phyloP scores from a whole-genome alignment of 1,140 invertebrate species.

The Drosophila tani region DNA sequence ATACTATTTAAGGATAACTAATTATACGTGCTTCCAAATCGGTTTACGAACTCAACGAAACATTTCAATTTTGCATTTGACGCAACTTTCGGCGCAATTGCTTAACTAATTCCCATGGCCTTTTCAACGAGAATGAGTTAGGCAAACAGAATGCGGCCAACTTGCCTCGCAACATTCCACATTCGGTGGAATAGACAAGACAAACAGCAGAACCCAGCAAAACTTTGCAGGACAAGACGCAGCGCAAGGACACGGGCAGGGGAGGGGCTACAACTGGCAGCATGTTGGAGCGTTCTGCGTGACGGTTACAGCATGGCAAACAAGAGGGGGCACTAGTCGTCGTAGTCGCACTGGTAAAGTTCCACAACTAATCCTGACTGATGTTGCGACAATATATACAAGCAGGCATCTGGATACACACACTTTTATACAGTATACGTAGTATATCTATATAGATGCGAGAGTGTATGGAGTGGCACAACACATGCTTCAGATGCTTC shows the following conservation, averaged over 20 bases:
- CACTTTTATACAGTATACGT: slow-evolving; percentile 40
- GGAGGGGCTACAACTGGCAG: slow-evolving; percentile 58
- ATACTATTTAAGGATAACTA: background rate
- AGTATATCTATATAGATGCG: slow-evolving; percentile 20
- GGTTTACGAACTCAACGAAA: slow-evolving; percentile 2
- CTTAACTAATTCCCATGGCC: slow-evolving; percentile 64
- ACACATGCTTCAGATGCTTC: slow-evolving; percentile 75
- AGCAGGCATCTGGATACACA: slow-evolving; percentile 53
- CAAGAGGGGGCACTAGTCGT: slow-evolving; percentile 61
- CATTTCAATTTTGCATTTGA: slow-evolving; percentile 43
- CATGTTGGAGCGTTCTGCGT: slow-evolving; percentile 75
- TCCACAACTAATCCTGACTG: slow-evolving; percentile 81
- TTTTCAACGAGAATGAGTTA: slow-evolving; percentile 55
- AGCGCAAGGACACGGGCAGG: slow-evolving; percentile 71
- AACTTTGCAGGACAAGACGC: slow-evolving; percentile 77
- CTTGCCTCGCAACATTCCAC: slow-evolving; percentile 51
- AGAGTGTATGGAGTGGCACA: slow-evolving; percentile 53
- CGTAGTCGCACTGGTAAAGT: slow-evolving; percentile 67
- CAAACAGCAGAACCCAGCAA: slow-evolving; percentile 60
- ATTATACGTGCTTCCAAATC: slow-evolving; percentile 7
- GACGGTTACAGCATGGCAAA: slow-evolving; percentile 80
- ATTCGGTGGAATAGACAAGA: slow-evolving; percentile 55
- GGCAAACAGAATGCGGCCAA: slow-evolving; percentile 65
- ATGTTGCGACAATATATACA: slow-evolving; percentile 82
- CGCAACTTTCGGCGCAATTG: slow-evolving; percentile 54